Conservation (phyloP, 1,140 invertebrate species). For the Drusus annulatus region DNA sequence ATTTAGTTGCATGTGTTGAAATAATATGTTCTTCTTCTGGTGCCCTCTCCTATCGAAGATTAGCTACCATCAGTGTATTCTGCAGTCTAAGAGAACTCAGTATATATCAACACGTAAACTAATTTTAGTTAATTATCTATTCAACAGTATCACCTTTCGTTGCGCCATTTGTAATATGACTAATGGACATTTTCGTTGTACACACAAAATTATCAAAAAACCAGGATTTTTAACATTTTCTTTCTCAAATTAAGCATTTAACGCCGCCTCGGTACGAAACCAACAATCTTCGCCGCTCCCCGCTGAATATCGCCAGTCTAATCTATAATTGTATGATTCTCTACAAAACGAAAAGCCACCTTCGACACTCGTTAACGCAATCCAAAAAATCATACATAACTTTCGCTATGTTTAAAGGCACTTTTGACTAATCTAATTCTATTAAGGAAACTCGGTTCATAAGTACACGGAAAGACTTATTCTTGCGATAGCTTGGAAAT, state of each 20-base stretch:
- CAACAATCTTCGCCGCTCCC: neutral
- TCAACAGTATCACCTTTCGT: too few relatives aligned
- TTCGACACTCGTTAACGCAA: neutral
- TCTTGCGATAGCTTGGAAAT: neutral
- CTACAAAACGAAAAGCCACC: neutral
- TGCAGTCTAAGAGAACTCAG: too few relatives aligned
- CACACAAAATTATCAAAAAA: slow-evolving; percentile 13
- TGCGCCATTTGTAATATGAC: neutral
- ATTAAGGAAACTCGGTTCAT: slow-evolving; percentile 20
- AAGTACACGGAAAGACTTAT: slow-evolving; percentile 11
- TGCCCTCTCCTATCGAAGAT: too few relatives aligned
- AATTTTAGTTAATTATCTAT: too few relatives aligned
- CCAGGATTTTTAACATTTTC: slow-evolving; percentile 6
- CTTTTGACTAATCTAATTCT: slow-evolving; percentile 14
- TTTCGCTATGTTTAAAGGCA: slow-evolving; percentile 18
- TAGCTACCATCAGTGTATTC: too few relatives aligned
- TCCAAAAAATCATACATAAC: neutral
- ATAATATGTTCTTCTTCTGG: too few relatives aligned
- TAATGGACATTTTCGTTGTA: slow-evolving; percentile 20
- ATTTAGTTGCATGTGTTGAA: too few relatives aligned
- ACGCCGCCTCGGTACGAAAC: neutral
- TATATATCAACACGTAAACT: too few relatives aligned
- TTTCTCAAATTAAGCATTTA: neutral
- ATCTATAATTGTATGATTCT: slow-evolving; percentile 24
- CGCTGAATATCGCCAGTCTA: neutral